Percentiles rank a stretch among this genome's conserved stretches.
These are phyloP conservation scores for Alviniconcha strummeri DNA, from an alignment of 2,888 invertebrate species.

Conservation along the genomic window DNA sequence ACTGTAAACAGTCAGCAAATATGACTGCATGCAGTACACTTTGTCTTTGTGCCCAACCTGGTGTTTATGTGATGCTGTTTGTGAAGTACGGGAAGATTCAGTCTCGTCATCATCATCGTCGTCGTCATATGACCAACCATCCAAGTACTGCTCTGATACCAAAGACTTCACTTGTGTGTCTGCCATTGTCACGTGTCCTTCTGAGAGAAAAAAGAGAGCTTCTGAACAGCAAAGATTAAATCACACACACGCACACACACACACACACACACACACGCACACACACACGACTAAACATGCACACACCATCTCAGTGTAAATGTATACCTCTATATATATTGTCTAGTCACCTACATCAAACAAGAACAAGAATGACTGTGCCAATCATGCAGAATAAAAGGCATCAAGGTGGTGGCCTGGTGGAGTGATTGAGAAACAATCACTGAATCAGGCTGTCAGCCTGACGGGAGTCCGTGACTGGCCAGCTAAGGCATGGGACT, in stretches of 20 bases:
- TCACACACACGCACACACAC: neutral
- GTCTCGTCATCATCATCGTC: constrained; percentile 10
- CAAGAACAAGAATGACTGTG: too few species aligned
- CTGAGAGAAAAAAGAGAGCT: neutral
- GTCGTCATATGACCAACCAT: constrained; percentile 29
- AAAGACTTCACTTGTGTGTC: constrained; percentile 17
- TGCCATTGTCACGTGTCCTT: constrained; percentile 24
- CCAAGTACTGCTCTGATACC: constrained; percentile 31
- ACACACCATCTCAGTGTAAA: too few species aligned
- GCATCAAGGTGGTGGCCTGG: too few species aligned
- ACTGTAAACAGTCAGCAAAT: too few species aligned
- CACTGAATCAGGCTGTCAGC: too few species aligned
- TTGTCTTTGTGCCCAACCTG: neutral
- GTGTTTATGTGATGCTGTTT: neutral
- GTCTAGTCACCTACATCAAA: too few species aligned
- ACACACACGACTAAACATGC: neutral
- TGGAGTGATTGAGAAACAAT: too few species aligned
- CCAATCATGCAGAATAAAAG: too few species aligned
- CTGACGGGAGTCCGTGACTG: too few species aligned
- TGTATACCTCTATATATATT: too few species aligned
- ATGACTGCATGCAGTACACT: too few species aligned
- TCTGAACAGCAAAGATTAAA: neutral
- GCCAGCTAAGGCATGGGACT: too few species aligned
- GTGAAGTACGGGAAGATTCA: neutral
- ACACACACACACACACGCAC: neutral